A percentile compares a stretch with the other conserved stretches of the same genome.
Evolutionary conservation across 2,888 invertebrate genomes (phyloP).

Genomic region (Plusia festucae): DNA sequence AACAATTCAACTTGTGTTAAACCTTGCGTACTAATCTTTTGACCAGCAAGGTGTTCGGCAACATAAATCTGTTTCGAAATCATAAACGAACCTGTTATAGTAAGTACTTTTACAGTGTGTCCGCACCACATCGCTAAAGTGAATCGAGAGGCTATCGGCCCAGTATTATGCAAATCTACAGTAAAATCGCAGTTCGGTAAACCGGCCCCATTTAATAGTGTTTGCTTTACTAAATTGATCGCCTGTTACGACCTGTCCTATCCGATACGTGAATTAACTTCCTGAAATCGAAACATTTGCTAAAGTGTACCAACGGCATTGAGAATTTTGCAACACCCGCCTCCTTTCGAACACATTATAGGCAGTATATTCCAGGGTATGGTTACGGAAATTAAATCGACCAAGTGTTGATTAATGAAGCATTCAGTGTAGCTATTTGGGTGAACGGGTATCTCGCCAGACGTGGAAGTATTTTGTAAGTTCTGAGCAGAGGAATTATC

Average conservation of each 20-base stretch:
- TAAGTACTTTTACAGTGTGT: slow-evolving; percentile 25
- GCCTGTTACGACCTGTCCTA: slow-evolving; percentile 59
- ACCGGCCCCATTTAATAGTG: slow-evolving; percentile 60
- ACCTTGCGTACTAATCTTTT: slow-evolving; percentile 29
- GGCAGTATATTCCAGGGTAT: slow-evolving; percentile 31
- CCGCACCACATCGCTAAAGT: slow-evolving; percentile 35
- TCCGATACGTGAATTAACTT: slow-evolving; percentile 65
- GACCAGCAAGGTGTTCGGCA: slow-evolving; percentile 35
- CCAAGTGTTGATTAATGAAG: slow-evolving; percentile 48
- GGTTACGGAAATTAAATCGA: slow-evolving; percentile 36
- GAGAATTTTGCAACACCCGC: slow-evolving; percentile 42
- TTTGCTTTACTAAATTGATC: slow-evolving; percentile 66
- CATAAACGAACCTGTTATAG: slow-evolving; percentile 41
- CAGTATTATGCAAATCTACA: slow-evolving; percentile 57
- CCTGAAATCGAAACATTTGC: slow-evolving; percentile 57
- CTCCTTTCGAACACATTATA: slow-evolving; percentile 48
- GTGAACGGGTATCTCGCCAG: slow-evolving; percentile 36
- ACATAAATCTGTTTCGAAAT: slow-evolving; percentile 52
- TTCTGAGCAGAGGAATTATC: slow-evolving; percentile 18
- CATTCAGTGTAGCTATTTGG: slow-evolving; percentile 28
- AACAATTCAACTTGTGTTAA: slow-evolving; percentile 33
- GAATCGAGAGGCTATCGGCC: slow-evolving; percentile 36
- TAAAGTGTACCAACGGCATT: slow-evolving; percentile 48
- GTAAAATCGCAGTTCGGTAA: slow-evolving; percentile 62
- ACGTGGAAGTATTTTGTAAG: slow-evolving; percentile 37